A percentile compares a stretch with the other conserved stretches of the same genome.
Conservation (phyloP, 2,797 vertebrate species). For the Molossus alvarezi region DNA sequence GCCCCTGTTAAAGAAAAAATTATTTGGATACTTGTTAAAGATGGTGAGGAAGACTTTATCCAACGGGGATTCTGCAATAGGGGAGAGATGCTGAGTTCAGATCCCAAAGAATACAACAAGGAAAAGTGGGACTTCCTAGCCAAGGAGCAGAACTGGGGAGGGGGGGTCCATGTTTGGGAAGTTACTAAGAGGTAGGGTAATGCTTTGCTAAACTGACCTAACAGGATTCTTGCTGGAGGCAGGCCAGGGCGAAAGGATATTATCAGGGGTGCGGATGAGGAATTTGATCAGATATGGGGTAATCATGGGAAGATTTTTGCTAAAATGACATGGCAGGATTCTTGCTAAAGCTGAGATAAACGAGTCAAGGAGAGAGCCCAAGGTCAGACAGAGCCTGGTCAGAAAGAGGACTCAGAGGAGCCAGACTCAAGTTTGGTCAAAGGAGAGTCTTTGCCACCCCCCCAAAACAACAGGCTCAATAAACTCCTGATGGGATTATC, state of each 20-base stretch:
- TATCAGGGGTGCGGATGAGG: background rate
- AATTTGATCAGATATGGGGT: background rate
- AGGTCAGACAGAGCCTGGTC: background rate
- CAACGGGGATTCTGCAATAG: background rate
- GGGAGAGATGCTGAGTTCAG: background rate
- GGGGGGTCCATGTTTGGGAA: background rate
- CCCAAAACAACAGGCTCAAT: background rate
- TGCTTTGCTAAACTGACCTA: background rate
- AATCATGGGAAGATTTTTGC: background rate
- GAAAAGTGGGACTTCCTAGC: background rate
- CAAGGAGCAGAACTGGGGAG: background rate
- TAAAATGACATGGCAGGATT: background rate
- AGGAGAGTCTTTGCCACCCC: background rate
- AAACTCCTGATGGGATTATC: background rate
- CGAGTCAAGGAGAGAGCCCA: background rate
- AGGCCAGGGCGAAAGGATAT: background rate
- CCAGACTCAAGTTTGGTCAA: background rate
- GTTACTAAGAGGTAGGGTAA: background rate
- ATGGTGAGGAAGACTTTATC: background rate
- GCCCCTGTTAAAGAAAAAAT: background rate
- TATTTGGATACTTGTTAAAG: background rate
- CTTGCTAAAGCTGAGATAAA: background rate
- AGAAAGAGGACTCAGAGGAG: conserved; percentile 20
- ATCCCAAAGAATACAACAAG: background rate
- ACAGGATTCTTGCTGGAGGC: background rate